Evolutionary conservation across 1,140 invertebrate species (phyloP).

Genomic region (Drosophila willistoni): DNA sequence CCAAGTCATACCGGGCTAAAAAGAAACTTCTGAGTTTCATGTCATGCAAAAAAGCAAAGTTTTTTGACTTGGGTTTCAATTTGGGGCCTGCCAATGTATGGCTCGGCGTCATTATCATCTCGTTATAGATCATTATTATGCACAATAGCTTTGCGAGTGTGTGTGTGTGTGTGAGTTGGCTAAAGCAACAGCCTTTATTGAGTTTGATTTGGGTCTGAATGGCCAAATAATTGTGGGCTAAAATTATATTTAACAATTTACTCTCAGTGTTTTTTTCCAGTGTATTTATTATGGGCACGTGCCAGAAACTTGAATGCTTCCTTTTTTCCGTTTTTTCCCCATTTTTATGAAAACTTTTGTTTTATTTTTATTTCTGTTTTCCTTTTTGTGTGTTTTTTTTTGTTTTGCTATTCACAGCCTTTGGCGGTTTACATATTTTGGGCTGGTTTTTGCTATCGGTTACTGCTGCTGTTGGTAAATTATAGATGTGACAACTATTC

Average conservation of each 20-base stretch:
- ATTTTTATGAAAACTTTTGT: too few species aligned
- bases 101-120: conserved; percentile 52
- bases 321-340: background rate
- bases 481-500: conserved; percentile 1
- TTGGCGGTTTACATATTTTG: too few species aligned
- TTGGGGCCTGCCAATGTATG: background rate
- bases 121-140: conserved; percentile 39
- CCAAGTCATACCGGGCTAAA: conserved; percentile 27
- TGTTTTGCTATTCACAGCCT: background rate
- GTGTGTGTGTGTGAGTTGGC: background rate
- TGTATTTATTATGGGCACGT: conserved; percentile 4
- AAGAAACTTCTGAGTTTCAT: conserved; percentile 40
- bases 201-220: conserved; percentile 8
- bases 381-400: background rate
- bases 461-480: background rate
- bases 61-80: conserved; percentile 45
- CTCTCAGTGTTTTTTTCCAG: background rate
- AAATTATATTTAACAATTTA: conserved; percentile 11
- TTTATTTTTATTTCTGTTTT: background rate
- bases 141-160: background rate
- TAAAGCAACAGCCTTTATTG: conserved; percentile 8
- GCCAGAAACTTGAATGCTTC: conserved; percentile 1
- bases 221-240: conserved; percentile 11
- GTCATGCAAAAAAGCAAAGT: conserved; percentile 29
- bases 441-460: background rate